A percentile compares a stretch with the other conserved stretches of the same genome.
Conservation (phyloP, 1,140 invertebrate species). For the Dolichoris vasculosae region DNA sequence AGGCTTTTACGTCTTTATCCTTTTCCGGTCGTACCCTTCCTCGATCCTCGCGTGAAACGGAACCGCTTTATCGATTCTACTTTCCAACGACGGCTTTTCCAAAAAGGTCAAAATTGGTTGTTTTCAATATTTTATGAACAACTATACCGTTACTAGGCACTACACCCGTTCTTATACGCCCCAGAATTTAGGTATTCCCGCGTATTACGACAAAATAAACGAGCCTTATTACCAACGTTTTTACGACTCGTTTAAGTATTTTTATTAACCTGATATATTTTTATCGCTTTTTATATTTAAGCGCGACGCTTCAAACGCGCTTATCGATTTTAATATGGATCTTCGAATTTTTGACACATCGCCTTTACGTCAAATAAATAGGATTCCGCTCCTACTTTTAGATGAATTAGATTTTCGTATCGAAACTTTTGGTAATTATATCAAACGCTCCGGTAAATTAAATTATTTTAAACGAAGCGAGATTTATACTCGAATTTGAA, state of each 20-base stretch:
- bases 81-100: neutral
- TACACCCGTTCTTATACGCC: neutral
- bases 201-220: neutral
- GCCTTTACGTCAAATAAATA: too few relatives aligned
- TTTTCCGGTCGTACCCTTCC: neutral
- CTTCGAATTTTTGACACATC: too few relatives aligned
- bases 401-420: too few relatives aligned
- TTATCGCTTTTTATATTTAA: too few relatives aligned
- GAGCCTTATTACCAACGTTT: neutral
- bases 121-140: slow-evolving; percentile 1
- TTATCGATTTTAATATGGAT: too few relatives aligned
- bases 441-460: too few relatives aligned
- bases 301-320: too few relatives aligned
- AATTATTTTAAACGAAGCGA: too few relatives aligned
- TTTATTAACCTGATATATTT: too few relatives aligned
- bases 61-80: neutral
- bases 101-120: neutral
- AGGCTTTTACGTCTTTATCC: neutral
- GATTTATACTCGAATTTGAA: too few relatives aligned
- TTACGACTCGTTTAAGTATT: neutral
- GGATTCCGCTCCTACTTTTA: too few relatives aligned
- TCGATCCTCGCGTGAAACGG: neutral
- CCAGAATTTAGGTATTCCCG: neutral
- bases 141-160: neutral
- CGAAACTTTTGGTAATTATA: too few relatives aligned